Evolutionary conservation across 2,888 invertebrate genomes (phyloP).

Genomic region (Dioctria rufipes): DNA sequence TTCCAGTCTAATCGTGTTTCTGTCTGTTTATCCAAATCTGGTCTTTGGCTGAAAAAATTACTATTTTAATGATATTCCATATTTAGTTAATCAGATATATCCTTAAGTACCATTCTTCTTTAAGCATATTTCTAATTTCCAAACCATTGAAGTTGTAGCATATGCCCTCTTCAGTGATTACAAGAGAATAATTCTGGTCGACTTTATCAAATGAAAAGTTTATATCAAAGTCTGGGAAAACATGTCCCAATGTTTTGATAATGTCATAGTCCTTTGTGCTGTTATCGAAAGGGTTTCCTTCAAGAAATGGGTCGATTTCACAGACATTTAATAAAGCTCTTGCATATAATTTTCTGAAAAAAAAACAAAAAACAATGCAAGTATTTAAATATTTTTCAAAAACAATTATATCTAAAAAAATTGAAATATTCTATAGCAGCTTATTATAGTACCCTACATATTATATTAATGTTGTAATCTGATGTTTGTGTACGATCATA

Average conservation of each 20-base stretch:
- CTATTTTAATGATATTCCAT: no score
- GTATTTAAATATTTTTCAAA: no score
- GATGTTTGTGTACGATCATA: no score
- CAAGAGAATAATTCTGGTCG: background rate
- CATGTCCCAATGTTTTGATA: background rate
- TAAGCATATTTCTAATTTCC: background rate
- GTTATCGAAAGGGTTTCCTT: background rate
- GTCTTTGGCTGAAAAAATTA: background rate
- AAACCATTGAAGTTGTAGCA: constrained; percentile 81
- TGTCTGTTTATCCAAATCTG: background rate
- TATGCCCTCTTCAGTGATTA: constrained; percentile 77
- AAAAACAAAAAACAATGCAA: background rate
- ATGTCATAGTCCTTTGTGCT: background rate
- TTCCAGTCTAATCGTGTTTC: background rate
- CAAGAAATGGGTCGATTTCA: background rate
- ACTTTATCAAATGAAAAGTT: background rate
- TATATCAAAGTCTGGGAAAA: background rate
- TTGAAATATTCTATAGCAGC: no score
- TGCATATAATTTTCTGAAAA: background rate
- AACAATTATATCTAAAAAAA: no score
- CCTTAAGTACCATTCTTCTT: background rate
- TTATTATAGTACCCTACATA: no score
- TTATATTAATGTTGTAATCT: no score
- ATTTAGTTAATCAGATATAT: background rate
- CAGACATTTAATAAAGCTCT: constrained; percentile 1